Evolutionary conservation across 2,888 invertebrate species (phyloP), one percentile per base, ranked within the genome.

Genomic region (Ectemnius continuus): DNA sequence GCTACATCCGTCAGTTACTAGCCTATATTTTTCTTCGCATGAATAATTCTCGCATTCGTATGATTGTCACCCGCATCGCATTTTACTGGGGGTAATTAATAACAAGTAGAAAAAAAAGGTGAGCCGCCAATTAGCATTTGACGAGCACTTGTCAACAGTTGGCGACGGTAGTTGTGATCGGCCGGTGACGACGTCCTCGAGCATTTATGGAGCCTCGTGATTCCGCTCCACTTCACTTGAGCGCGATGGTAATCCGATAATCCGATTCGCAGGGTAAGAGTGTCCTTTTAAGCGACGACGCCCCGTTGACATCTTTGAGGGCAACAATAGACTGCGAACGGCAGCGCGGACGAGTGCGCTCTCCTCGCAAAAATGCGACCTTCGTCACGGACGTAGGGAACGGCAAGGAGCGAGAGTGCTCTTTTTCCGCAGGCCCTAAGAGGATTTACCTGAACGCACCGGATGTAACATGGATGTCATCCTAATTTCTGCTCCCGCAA

Each of bases 301-400:
- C 72, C 83, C 84, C 86, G 87, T 85, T 89, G 90, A 90, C 89
- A 89, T 87, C 87, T 80, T 87, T 85, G 73, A 85, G 83, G 76
- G 78, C 78, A 80, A 91, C 91, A 91, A 91, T 90, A 70, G 87
- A 77, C 84, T 79, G 84, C 76, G 76, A 79, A 80, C 76, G 71
- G 78, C 67, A 76, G 76, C 72, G 60, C 64, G 67, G 62, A 78
- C 78, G 76, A 74, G 57, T 60, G 70, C 63, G 72, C 72, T 72
- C 52, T 52, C n/a, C 52, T 82, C 78, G 83, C 84, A 67, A 80
- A 84, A 80, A 76, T 76, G 61, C 76, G 46, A 59, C 76, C 72
- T 67, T 67, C 73, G 72, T 77, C 73, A 74, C 64, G 67, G n/a
- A 52, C 52, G 1, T 5, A 16, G 16, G 52, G 2, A 14, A 13